Base-by-base conservation (phyloP, 2,113 vertebrate species). In the Halcyon malimbica region DNA sequence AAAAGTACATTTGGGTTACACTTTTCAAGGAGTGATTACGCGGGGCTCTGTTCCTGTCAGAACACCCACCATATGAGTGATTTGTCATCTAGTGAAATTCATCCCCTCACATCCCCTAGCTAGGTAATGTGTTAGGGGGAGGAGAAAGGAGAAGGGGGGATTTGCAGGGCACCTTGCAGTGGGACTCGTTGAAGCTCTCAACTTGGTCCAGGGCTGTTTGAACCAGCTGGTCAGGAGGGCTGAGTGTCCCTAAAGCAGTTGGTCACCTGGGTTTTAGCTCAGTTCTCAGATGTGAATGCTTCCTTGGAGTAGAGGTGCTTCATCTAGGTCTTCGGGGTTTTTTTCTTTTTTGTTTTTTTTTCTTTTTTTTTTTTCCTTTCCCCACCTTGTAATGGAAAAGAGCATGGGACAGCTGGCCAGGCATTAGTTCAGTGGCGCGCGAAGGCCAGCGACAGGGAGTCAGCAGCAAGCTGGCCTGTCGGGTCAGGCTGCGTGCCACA, bases 221-320 rank as follows among this genome's bases (percentile, higher is more conserved):
- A 24, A 16, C 24, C 73, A 54, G 84, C 39, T 0, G 0, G 11
- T 23, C 42, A 6, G 42, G 31, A 82, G 89, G 94, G 94, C 93
- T 82, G 94, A 97, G 96, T 31, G 89, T 93, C 91, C 91, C 89
- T 29, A 13, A 14, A 42, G 89, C 73, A 80, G 87, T 10, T 1
- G 4, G n/a, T 37, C 28, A 10, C 7, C 79, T 1, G 18, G 7
- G 18, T 33, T 67, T 53, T 44, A 53, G 78, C 89, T 77, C 15
- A 6, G 59, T 18, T 82, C 83, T 92, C 41, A 7, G 89, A 44
- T 1, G 3, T 1, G 44, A 81, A 59, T 2, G 6, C 85, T 85
- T 73, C 56, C 85, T 69, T 90, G 76, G 44, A 39, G 69, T 14
- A 64, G 59, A 88, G 63, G 71, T 65, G 79, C 93, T 83, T 77